Evolutionary conservation across 2,888 invertebrate genomes (phyloP).

Genomic region (Cheilosia vernalis): DNA sequence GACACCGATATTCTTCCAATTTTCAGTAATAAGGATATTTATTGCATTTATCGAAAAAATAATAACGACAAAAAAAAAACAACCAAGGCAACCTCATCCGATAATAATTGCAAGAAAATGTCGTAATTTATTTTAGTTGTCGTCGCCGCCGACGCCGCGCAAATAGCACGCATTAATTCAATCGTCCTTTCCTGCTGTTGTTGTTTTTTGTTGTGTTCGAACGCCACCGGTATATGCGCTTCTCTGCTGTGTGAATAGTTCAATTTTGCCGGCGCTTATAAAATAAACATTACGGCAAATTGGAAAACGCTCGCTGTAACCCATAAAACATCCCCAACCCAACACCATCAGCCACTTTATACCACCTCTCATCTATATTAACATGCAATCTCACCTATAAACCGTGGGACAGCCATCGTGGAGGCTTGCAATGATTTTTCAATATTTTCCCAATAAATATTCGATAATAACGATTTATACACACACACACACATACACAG

Average conservation of each 20-base stretch:
- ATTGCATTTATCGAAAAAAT: slow-evolving; percentile 48
- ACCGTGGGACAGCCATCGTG: not conserved
- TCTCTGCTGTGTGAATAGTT: slow-evolving; percentile 53
- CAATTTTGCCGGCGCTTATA: slow-evolving; percentile 68
- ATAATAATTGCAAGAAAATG: slow-evolving; percentile 73
- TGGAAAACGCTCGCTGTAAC: slow-evolving; percentile 71
- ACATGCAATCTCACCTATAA: slow-evolving; percentile 71
- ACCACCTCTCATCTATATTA: slow-evolving; percentile 49
- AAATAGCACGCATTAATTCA: slow-evolving; percentile 66
- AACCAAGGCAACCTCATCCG: slow-evolving; percentile 46
- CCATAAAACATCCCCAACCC: slow-evolving; percentile 56
- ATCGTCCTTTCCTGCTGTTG: slow-evolving; percentile 9
- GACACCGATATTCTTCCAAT: slow-evolving; percentile 61
- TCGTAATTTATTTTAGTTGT: slow-evolving; percentile 72
- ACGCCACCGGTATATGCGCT: not conserved
- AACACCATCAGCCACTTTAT: not conserved
- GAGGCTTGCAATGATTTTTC: slow-evolving; percentile 75
- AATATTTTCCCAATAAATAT: slow-evolving; percentile 76
- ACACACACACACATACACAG: slow-evolving; percentile 21
- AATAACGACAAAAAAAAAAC: slow-evolving; percentile 3
- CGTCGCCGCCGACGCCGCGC: slow-evolving; percentile 40
- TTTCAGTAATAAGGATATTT: slow-evolving; percentile 73
- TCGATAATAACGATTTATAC: slow-evolving; percentile 76
- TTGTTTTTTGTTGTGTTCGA: too few relatives aligned
- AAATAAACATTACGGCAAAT: slow-evolving; percentile 74